These are phyloP conservation scores for Anableps anableps DNA, from an alignment of 2,797 vertebrate species.

Conservation along the genomic window DNA sequence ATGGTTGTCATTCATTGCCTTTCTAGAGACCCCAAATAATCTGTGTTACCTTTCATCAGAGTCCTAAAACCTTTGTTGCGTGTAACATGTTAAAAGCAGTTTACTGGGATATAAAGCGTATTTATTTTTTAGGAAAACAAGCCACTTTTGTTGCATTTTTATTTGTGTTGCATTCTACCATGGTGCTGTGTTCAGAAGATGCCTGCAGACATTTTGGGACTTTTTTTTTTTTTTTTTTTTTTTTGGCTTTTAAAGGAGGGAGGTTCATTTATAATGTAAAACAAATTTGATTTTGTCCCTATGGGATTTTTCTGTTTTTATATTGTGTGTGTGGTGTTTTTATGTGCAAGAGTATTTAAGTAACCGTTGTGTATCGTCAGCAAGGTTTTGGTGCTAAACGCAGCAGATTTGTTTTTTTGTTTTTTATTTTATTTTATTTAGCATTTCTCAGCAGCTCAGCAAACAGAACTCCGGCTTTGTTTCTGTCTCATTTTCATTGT, in stretches of 20 bases:
- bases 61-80: constrained; percentile 69
- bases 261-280: constrained; percentile 60
- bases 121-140: constrained; percentile 82
- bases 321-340: constrained; percentile 69
- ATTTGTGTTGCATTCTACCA: constrained; percentile 68
- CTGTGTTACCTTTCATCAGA: constrained; percentile 71
- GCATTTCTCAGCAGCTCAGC: constrained; percentile 68
- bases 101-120: constrained; percentile 78
- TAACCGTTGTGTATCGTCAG: constrained; percentile 60
- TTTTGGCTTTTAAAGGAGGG: constrained; percentile 61
- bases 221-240: constrained; percentile 23
- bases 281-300: constrained; percentile 86
- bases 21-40: constrained; percentile 76
- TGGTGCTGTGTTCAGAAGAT: constrained; percentile 82
- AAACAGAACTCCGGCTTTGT: constrained; percentile 75
- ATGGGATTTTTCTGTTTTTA: constrained; percentile 73
- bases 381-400: constrained; percentile 79
- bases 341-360: constrained; percentile 77
- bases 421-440: constrained; percentile 9
- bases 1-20: constrained; percentile 62
- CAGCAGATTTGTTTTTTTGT: constrained; percentile 52
- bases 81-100: constrained; percentile 70
- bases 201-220: constrained; percentile 71
- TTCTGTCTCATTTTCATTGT: constrained; percentile 70
- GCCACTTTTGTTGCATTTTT: constrained; percentile 78